These are phyloP conservation scores for Macquaria ambigua DNA, from an alignment of 2,113 vertebrate genomes.

Conservation along the genomic window DNA sequence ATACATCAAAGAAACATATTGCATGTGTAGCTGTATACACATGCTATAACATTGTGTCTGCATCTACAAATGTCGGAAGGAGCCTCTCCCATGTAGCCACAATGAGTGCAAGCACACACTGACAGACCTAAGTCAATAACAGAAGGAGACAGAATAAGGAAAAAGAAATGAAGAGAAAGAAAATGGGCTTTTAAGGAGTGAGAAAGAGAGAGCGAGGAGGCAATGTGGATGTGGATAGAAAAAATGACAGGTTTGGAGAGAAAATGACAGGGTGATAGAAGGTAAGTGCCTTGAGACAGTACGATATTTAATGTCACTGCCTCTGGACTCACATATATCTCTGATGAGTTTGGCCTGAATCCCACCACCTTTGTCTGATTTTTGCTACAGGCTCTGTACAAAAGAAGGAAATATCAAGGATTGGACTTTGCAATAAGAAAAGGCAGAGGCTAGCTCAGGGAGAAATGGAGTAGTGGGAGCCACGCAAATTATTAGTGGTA, in stretches of 20 bases:
- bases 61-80: background rate
- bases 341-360: slow-evolving; percentile 66
- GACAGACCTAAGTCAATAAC: slow-evolving; percentile 13
- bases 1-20: background rate
- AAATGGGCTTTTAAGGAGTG: background rate
- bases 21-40: background rate
- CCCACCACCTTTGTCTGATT: slow-evolving; percentile 34
- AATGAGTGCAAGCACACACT: background rate
- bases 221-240: slow-evolving; percentile 5
- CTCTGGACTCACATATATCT: slow-evolving; percentile 58
- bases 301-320: slow-evolving; percentile 57
- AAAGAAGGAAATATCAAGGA: slow-evolving; percentile 33
- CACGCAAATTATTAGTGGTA: slow-evolving; percentile 49
- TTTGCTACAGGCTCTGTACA: slow-evolving; percentile 10
- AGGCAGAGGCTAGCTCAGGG: slow-evolving; percentile 40
- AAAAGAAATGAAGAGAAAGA: slow-evolving; percentile 4
- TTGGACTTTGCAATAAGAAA: slow-evolving; percentile 45
- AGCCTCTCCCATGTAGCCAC: background rate
- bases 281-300: slow-evolving; percentile 53
- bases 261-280: slow-evolving; percentile 39
- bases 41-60: background rate
- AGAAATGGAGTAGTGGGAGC: slow-evolving; percentile 23
- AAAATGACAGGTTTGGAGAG: slow-evolving; percentile 38
- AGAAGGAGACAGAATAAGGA: background rate
- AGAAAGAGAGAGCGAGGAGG: slow-evolving; percentile 15